Percentiles rank a stretch among this genome's conserved stretches.
Evolutionary conservation across 2,797 vertebrate genomes (phyloP).

Genomic region (Vespertilio murinus): DNA sequence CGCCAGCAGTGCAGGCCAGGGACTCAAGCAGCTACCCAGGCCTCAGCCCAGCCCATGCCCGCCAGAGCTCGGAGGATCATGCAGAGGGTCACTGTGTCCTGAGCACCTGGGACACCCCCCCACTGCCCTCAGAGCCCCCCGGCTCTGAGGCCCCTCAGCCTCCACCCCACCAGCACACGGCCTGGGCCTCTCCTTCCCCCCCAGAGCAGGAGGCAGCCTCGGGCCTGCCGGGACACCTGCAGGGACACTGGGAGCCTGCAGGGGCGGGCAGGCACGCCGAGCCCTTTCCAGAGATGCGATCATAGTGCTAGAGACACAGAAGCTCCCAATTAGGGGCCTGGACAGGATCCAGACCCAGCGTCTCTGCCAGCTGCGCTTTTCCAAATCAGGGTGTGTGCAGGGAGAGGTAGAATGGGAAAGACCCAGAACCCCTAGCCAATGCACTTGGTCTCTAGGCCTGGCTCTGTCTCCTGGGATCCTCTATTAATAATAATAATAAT

Average conservation of each 20-base stretch:
- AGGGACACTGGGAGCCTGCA: background rate
- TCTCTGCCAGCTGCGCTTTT: background rate
- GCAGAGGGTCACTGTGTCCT: background rate
- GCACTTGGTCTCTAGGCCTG: background rate
- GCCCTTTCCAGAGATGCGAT: background rate
- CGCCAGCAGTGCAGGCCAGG: background rate
- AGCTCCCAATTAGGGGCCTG: background rate
- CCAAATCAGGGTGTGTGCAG: background rate
- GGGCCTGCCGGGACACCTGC: background rate
- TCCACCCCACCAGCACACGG: background rate
- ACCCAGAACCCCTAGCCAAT: background rate
- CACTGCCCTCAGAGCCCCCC: background rate
- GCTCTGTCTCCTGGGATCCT: background rate
- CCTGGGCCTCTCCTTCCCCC: no score
- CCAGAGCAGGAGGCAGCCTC: background rate
- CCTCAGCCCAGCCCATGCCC: background rate
- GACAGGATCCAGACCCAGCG: background rate
- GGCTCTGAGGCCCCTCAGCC: background rate
- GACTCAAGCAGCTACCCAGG: background rate
- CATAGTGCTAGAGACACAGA: background rate
- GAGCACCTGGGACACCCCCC: background rate
- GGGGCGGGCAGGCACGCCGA: accelerated
- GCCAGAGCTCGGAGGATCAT: background rate
- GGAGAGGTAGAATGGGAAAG: background rate
- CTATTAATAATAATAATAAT: no score